These are phyloP conservation scores for Byasa hedistus DNA, from an alignment of 2,888 invertebrate species.

Conservation along the genomic window DNA sequence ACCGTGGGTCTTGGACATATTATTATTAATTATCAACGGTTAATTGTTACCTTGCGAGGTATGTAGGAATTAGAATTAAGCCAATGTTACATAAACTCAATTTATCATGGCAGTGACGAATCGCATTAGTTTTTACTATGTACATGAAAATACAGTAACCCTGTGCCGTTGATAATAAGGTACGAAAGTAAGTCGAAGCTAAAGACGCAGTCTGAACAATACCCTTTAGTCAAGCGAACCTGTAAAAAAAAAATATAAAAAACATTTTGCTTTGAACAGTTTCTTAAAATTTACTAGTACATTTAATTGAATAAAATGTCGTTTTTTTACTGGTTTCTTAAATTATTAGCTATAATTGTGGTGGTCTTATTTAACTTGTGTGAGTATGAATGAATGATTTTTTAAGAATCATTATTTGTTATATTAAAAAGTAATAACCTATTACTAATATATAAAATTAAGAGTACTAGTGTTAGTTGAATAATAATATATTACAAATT, in stretches of 20 bases:
- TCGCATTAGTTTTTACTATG: slow-evolving; percentile 22
- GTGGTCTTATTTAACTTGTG: slow-evolving; percentile 5
- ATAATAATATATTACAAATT: too few species aligned
- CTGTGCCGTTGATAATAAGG: slow-evolving; percentile 31
- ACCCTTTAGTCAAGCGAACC: slow-evolving; percentile 28
- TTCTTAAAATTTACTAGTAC: background rate
- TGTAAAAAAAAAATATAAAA: slow-evolving; percentile 20
- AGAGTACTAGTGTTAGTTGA: too few species aligned
- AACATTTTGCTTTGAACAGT: background rate
- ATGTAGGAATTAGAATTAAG: slow-evolving; percentile 22
- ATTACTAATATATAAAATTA: too few species aligned
- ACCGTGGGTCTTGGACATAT: background rate
- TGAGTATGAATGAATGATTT: too few species aligned
- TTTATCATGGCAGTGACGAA: slow-evolving; percentile 19
- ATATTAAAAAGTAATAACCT: background rate
- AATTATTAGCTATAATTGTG: background rate
- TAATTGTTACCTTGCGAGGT: slow-evolving; percentile 3
- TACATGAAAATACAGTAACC: slow-evolving; percentile 28
- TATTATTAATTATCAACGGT: slow-evolving; percentile 6
- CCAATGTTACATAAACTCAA: slow-evolving; percentile 28
- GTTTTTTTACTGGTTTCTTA: background rate
- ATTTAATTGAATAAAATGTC: background rate
- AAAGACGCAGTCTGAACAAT: slow-evolving; percentile 29
- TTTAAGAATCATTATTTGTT: background rate
- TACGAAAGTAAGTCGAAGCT: slow-evolving; percentile 22